phyloP scores from a whole-genome alignment of 2,797 vertebrate species.

The Oophaga sylvatica region DNA sequence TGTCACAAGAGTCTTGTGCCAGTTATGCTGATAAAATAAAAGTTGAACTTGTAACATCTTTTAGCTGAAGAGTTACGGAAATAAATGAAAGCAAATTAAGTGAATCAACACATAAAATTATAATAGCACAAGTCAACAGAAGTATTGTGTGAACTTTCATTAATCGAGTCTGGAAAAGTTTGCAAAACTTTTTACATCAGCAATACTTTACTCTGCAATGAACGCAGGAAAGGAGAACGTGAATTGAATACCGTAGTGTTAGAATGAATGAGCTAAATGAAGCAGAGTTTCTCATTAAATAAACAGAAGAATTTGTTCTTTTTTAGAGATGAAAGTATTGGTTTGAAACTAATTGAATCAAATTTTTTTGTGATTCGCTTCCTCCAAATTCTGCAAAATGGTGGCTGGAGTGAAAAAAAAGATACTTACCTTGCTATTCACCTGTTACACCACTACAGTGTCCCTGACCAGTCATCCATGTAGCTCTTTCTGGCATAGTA shows the following conservation, averaged over 20 bases:
- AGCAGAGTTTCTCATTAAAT: neutral
- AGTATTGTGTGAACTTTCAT: neutral
- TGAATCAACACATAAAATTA: conserved; percentile 38
- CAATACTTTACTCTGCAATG: neutral
- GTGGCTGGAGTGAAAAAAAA: too few species aligned
- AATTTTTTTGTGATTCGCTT: too few species aligned
- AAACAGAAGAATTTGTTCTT: too few species aligned
- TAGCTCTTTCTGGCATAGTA: too few species aligned
- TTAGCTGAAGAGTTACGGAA: conserved; percentile 9
- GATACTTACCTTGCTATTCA: too few species aligned
- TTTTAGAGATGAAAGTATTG: too few species aligned
- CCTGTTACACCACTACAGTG: too few species aligned
- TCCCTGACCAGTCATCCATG: too few species aligned
- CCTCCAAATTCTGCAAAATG: too few species aligned
- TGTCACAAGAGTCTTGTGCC: conserved; percentile 50
- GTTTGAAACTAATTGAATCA: too few species aligned
- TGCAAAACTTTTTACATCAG: neutral
- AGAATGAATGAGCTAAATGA: neutral
- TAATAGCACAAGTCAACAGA: conserved; percentile 31
- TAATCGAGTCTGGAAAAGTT: neutral
- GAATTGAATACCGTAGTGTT: neutral
- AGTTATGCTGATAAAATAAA: conserved; percentile 50
- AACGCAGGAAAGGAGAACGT: neutral
- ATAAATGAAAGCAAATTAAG: conserved; percentile 42
- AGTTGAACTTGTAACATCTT: conserved; percentile 34